Evolutionary conservation across 1,140 invertebrate genomes (phyloP), one percentile per base, ranked within the genome.

Genomic region (Zaprionus lachaisei): DNA sequence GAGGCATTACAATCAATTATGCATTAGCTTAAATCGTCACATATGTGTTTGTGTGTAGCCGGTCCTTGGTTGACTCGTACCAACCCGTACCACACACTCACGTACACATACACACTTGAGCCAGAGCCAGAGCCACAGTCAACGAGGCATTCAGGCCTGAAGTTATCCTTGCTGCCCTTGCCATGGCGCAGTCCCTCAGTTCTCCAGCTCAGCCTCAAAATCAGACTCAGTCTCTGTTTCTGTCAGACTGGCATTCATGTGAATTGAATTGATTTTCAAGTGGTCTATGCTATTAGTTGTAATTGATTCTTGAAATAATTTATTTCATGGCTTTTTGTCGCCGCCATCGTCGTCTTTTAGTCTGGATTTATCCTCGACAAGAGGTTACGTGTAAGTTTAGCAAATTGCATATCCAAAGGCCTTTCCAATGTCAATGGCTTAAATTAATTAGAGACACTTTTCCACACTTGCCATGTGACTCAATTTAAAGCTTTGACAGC

Each of bases 301-400:
- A 83, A 83, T 83, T 83, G 80, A 83, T 81, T 83, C 79, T 81
- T 83, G 80, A 83, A 83, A 83, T 83, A 83, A 83, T 83, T 83
- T 83, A 83, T 83, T 81, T 81, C 76, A 79, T 83, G 71, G 67
- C 81, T 76, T 83, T 83, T 76, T 83, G 79, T 83, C 79, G 81
- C 64, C 80, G 77, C 47, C 28, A 71, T 83, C 79, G 79, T 60
- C 80, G 72, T 63, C 28, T 63, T 56, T 64, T 28, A 51, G 51
- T 31, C 56, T 22, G 47, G n/a, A 14, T 65, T 49, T 58, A 41
- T 67, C 17, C 15, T 14, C 2, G 51, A 12, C 49, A 58, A 26
- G 41, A 28, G 31, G 31, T 34, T 24, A 75, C 54, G 54, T 67
- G 70, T 61, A 81, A 78, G 69, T 74, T 68, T 63, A 64, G 67